phyloP scores from a whole-genome alignment of 2,888 invertebrate species.

The Rotaria sp. region DNA sequence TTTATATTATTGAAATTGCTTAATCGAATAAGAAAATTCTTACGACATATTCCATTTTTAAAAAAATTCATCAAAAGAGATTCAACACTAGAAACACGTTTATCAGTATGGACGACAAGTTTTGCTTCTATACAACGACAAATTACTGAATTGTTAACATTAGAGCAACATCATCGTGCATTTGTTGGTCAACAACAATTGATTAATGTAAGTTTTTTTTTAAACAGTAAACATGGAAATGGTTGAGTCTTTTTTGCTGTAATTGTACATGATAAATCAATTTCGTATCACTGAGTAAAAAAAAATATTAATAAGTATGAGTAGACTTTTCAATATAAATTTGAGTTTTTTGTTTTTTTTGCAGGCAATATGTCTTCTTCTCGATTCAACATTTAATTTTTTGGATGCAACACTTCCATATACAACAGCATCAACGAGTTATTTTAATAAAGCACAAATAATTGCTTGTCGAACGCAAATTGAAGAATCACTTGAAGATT shows the following conservation, averaged over 20 bases:
- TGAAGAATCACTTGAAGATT: conserved; percentile 2
- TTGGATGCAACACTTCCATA: background rate
- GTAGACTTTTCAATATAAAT: too few species aligned
- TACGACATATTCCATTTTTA: background rate
- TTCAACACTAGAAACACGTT: background rate
- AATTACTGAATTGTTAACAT: background rate
- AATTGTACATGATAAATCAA: too few species aligned
- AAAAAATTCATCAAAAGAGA: background rate
- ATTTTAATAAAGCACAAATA: background rate
- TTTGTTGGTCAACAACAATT: background rate
- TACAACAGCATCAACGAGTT: background rate
- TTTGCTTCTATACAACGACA: conserved; percentile 2
- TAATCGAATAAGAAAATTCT: background rate
- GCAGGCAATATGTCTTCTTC: background rate
- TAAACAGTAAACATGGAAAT: too few species aligned
- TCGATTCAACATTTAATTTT: conserved; percentile 9
- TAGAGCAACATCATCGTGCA: background rate
- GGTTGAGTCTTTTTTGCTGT: too few species aligned
- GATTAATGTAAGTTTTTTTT: background rate
- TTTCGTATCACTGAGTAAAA: too few species aligned
- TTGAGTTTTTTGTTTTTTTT: too few species aligned
- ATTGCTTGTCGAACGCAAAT: background rate
- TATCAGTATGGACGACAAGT: background rate
- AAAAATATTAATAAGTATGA: too few species aligned
- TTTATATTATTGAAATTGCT: background rate